Evolutionary conservation across 2,113 vertebrate species (phyloP), one percentile per base, ranked within the genome.

Genomic region (Thomomys bottae): DNA sequence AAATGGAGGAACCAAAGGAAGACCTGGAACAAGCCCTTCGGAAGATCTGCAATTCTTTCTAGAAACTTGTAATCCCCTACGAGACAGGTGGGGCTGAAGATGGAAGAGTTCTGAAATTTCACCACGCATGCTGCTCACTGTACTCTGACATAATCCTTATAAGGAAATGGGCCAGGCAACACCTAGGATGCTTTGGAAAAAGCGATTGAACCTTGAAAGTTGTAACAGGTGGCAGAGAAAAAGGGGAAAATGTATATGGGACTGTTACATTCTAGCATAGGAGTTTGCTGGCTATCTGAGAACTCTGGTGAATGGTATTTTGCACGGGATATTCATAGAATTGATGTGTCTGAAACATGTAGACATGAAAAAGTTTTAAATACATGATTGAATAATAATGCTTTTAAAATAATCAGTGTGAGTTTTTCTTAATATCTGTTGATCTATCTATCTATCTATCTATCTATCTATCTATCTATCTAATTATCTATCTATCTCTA

Each of bases 361-460:
- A 34, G 17, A 77, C 28, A 68, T 40, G 8, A 82, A 80, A 92
- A 57, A 61, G 75, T 54, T 84, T 93, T 87, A 84, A 78, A 45
- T 23, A 23, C 8, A 72, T 12, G 57, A 77, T 26, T 36, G 32
- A 57, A 45, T 26, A 17, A 28, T 40, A 15, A 0, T 2, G 24
- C 54, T 91, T 87, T 34, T 45, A 11, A 45, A 45, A 45, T 45
- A 45, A 45, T 45, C 11, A 11, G 45, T 45, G 45, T 8, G 6
- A 8, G 6, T 45, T 54, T 54, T 54, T 54, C 49, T 54, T 54
- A 54, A 20, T 54, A 18, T 54, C n/a, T n/a, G n/a, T n/a, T n/a
- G n/a, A n/a, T n/a, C n/a, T n/a, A n/a, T n/a, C n/a, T n/a, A n/a
- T n/a, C n/a, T n/a, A n/a, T n/a, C n/a, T n/a, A n/a, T n/a, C n/a